Percentiles rank a stretch among this genome's conserved stretches.
phyloP scores from a whole-genome alignment of 2,113 vertebrate genomes.

The Ursus arctos region DNA sequence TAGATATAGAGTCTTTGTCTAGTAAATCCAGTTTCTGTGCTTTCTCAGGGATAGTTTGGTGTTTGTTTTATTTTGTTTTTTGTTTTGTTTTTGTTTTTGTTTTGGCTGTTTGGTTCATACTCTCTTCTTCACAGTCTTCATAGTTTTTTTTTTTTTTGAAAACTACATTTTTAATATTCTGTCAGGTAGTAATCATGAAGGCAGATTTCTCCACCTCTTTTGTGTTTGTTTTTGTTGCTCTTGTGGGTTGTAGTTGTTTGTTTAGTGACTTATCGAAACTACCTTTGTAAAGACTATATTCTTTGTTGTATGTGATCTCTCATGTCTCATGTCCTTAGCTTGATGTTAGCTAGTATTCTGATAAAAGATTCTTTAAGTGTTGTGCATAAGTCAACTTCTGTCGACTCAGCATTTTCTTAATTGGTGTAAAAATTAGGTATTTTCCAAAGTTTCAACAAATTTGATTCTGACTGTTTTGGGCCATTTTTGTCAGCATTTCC shows the following conservation, averaged over 20 bases:
- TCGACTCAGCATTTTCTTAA: background rate
- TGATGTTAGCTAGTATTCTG: background rate
- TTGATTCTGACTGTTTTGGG: background rate
- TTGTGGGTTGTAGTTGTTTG: background rate
- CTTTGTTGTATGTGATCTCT: background rate
- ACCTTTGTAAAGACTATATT: background rate
- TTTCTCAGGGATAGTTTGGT: background rate
- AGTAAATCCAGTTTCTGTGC: background rate
- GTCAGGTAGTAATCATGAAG: background rate
- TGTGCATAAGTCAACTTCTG: background rate
- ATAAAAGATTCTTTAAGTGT: background rate
- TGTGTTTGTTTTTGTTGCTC: background rate
- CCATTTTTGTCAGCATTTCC: background rate
- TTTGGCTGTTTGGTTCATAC: background rate
- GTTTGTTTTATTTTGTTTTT: too few relatives aligned
- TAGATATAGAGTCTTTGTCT: background rate
- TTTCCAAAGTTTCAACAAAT: background rate
- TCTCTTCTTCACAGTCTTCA: background rate
- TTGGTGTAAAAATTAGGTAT: background rate
- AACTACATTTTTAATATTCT: background rate
- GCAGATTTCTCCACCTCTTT: background rate
- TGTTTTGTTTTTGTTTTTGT: background rate
- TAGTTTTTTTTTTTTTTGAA: background rate
- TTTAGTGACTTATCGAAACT: background rate
- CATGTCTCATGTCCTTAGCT: background rate